Percentiles rank a stretch among this genome's conserved stretches.
Conservation (phyloP, 2,888 invertebrate species). For the Pardosa pseudoannulata region DNA sequence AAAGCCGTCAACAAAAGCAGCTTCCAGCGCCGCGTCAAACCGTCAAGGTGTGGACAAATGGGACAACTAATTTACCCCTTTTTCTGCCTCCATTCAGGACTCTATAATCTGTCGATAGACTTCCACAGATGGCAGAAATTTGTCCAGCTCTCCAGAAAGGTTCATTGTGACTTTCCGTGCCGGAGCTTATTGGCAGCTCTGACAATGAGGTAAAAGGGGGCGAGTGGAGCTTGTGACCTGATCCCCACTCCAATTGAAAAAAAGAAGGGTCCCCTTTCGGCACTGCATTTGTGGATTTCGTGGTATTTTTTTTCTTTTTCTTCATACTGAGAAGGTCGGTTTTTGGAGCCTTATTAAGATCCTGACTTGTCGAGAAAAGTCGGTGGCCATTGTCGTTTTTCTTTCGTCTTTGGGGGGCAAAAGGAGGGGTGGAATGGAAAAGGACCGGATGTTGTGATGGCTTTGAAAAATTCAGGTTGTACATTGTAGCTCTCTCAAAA, state of each 20-base stretch:
- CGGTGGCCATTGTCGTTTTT: not conserved
- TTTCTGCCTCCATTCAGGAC: slow-evolving; percentile 15
- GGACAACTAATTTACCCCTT: slow-evolving; percentile 36
- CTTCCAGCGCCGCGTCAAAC: not conserved
- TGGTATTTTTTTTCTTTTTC: not conserved
- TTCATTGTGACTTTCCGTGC: not conserved
- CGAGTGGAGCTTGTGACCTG: not conserved
- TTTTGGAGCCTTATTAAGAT: not conserved
- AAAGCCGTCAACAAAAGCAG: not conserved
- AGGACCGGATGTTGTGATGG: not conserved
- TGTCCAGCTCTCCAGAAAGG: not conserved
- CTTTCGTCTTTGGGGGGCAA: no score
- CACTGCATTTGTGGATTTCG: not conserved
- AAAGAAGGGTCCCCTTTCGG: not conserved
- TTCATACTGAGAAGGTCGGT: not conserved
- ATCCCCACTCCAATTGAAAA: not conserved
- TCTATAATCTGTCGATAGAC: slow-evolving; percentile 6
- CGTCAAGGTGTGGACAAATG: slow-evolving; percentile 28
- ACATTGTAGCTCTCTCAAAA: not conserved
- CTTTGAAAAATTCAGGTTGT: not conserved
- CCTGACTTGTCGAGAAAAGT: slow-evolving; percentile 9
- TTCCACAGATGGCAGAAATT: slow-evolving; percentile 14
- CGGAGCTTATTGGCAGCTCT: not conserved
- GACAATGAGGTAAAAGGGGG: not conserved
- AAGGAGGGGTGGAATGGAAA: no score